Conservation (phyloP, 30 jellyfish, hydroid and myxozoan genomes). For the Hydra vulgaris region DNA sequence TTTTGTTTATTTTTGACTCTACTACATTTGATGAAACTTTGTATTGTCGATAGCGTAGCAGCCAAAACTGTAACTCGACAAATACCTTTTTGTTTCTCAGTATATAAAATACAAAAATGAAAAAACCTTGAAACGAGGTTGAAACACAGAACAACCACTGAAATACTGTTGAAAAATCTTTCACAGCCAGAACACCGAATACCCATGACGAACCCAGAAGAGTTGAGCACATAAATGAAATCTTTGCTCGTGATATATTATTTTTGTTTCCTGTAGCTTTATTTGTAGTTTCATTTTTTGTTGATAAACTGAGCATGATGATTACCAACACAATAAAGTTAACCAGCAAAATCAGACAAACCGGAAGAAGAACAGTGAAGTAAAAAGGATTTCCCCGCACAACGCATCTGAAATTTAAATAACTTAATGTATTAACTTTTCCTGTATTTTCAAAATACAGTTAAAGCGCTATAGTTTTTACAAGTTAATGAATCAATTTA, state of each 20-base stretch:
- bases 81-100: slow-evolving; percentile 16
- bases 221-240: slow-evolving; percentile 30
- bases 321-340: slow-evolving; percentile 16
- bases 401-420: slow-evolving; percentile 15
- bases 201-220: slow-evolving; percentile 31
- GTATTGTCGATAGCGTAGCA: too few species aligned
- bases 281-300: neutral
- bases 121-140: slow-evolving; percentile 38
- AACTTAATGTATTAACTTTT: too few species aligned
- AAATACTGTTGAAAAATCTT: slow-evolving; percentile 15
- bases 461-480: too few species aligned
- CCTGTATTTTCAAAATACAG: too few species aligned
- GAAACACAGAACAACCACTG: slow-evolving; percentile 30
- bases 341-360: slow-evolving; percentile 1
- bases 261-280: neutral
- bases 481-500: too few species aligned
- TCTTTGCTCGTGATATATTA: neutral
- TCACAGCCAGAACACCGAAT: slow-evolving; percentile 26
- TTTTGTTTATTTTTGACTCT: too few species aligned
- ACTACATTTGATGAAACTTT: too few species aligned
- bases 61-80: too few species aligned
- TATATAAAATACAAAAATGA: slow-evolving; percentile 21
- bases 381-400: slow-evolving; percentile 22
- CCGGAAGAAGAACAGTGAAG: slow-evolving; percentile 27
- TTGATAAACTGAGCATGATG: neutral